Conservation (phyloP, 2,888 invertebrate species). For the Rhingia campestris region DNA sequence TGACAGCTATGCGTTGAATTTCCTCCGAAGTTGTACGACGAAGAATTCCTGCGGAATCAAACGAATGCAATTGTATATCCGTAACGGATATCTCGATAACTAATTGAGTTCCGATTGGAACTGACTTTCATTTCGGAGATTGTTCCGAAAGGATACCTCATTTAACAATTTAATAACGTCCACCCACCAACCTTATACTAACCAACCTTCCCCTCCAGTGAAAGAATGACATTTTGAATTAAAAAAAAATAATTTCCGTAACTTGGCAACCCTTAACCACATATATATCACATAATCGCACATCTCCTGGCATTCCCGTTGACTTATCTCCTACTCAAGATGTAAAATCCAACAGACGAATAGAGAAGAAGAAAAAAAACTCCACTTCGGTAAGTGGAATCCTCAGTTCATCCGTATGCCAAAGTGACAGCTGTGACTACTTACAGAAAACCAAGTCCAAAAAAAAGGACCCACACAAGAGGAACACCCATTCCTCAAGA, state of each 20-base stretch:
- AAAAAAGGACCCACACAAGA: slow-evolving; percentile 12
- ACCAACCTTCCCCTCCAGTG: too few relatives aligned
- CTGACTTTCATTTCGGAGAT: too few relatives aligned
- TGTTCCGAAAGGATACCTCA: too few relatives aligned
- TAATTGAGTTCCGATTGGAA: too few relatives aligned
- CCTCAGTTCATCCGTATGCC: slow-evolving; percentile 46
- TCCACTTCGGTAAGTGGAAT: slow-evolving; percentile 55
- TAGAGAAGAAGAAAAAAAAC: slow-evolving; percentile 28
- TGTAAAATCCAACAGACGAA: slow-evolving; percentile 13
- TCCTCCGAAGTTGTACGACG: too few relatives aligned
- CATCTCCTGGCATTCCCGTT: slow-evolving; percentile 2
- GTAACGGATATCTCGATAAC: too few relatives aligned
- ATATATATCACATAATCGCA: neutral
- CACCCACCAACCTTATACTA: too few relatives aligned
- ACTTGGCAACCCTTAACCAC: slow-evolving; percentile 18
- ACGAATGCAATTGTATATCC: too few relatives aligned
- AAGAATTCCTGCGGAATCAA: too few relatives aligned
- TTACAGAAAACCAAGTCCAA: slow-evolving; percentile 6
- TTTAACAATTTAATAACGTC: too few relatives aligned
- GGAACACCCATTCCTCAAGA: slow-evolving; percentile 20
- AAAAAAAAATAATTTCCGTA: neutral
- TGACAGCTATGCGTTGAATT: too few relatives aligned
- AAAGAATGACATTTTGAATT: too few relatives aligned
- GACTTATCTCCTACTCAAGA: slow-evolving; percentile 34
- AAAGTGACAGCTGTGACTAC: slow-evolving; percentile 62